Evolutionary conservation across 2,888 invertebrate genomes (phyloP).

Genomic region (Ornithoptera priamus): DNA sequence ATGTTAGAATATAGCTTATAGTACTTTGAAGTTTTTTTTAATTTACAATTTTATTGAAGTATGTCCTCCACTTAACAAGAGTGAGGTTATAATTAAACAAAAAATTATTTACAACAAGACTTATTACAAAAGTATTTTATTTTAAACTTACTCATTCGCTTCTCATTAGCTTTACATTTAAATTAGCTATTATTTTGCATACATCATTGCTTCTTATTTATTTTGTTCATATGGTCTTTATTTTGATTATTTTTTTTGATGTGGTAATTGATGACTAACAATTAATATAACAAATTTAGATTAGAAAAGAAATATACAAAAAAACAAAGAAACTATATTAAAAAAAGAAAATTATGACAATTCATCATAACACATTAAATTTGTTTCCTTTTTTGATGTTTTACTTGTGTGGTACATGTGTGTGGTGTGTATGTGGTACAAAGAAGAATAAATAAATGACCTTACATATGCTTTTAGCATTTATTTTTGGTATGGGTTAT

Average conservation of each 20-base stretch:
- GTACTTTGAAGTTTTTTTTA: too few species aligned
- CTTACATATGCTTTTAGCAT: too few species aligned
- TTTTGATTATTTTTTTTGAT: too few species aligned
- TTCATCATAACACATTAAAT: too few species aligned
- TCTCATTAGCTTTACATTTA: not conserved
- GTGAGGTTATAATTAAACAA: not conserved
- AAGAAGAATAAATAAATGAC: not conserved
- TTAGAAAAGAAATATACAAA: not conserved
- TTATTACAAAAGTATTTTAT: not conserved
- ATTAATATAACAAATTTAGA: not conserved
- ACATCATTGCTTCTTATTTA: not conserved
- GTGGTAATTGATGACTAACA: not conserved
- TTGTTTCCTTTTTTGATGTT: too few species aligned
- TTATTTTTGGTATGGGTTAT: too few species aligned
- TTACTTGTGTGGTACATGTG: too few species aligned
- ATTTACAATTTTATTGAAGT: not conserved
- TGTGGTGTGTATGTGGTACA: too few species aligned
- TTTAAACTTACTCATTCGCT: not conserved
- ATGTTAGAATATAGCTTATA: not conserved
- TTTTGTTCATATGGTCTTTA: not conserved
- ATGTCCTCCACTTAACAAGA: not conserved
- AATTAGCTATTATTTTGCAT: too few species aligned
- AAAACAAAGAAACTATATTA: too few species aligned
- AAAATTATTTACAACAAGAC: not conserved
- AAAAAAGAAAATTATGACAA: too few species aligned